Evolutionary conservation across 2,113 vertebrate genomes (phyloP).

Genomic region (Hepsetus odoe): DNA sequence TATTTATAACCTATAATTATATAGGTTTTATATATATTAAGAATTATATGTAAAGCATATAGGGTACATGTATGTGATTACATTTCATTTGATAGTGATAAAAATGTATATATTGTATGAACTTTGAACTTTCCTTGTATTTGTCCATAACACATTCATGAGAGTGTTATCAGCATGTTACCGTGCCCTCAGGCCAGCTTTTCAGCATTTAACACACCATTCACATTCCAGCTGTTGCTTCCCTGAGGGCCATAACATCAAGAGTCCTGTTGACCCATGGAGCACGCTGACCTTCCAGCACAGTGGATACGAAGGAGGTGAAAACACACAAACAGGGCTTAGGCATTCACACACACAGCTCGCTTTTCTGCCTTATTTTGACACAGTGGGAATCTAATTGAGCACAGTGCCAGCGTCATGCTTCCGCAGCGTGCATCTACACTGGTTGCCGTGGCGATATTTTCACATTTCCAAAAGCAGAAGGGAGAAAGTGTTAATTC

Average conservation of each 20-base stretch:
- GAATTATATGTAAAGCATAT: too few relatives aligned
- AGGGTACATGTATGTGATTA: too few relatives aligned
- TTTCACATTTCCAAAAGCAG: conserved; percentile 40
- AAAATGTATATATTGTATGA: background rate
- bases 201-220: background rate
- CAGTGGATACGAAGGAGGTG: background rate
- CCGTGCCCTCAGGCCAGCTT: background rate
- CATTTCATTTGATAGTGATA: too few relatives aligned
- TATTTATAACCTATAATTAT: too few relatives aligned
- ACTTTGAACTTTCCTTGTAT: background rate
- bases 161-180: background rate
- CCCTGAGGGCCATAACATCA: background rate
- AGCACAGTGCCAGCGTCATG: conserved; percentile 1
- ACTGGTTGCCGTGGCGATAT: conserved; percentile 62
- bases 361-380: background rate
- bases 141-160: background rate
- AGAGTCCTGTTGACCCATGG: background rate
- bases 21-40: too few relatives aligned
- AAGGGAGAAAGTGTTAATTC: conserved; percentile 55
- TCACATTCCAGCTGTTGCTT: background rate
- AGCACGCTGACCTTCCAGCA: background rate
- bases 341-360: conserved; percentile 4
- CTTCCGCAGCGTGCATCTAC: conserved; percentile 17
- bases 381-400: background rate
- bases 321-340: conserved; percentile 5